Conservation (phyloP, 2,888 invertebrate genomes). For the Xestia sexstrigata region DNA sequence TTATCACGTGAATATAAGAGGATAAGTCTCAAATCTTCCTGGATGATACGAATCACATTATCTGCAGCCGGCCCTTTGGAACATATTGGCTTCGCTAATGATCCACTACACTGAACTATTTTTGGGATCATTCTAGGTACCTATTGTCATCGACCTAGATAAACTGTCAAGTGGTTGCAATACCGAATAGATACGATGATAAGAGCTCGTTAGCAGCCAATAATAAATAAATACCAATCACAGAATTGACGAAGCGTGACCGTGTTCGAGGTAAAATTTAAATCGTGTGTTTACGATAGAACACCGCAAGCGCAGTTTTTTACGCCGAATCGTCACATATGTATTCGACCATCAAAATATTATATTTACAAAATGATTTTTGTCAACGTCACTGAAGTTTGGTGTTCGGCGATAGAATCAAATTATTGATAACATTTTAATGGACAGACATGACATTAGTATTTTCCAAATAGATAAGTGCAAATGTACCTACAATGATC, state of each 20-base stretch:
- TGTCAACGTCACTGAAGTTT: constrained; percentile 17
- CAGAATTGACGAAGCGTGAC: constrained; percentile 15
- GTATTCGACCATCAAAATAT: constrained; percentile 23
- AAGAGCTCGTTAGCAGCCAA: constrained; percentile 11
- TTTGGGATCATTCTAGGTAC: background rate
- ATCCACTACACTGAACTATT: constrained; percentile 12
- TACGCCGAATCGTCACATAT: constrained; percentile 10
- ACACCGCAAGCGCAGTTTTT: constrained; percentile 30
- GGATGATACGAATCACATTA: constrained; percentile 20
- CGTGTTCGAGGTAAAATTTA: constrained; percentile 3
- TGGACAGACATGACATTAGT: constrained; percentile 16
- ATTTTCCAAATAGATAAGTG: constrained; percentile 39
- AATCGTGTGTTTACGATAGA: constrained; percentile 1
- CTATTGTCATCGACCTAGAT: constrained; percentile 19
- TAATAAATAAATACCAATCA: constrained; percentile 9
- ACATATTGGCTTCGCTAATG: constrained; percentile 5
- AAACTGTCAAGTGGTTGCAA: constrained; percentile 20
- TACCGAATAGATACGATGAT: background rate
- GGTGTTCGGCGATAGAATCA: constrained; percentile 23
- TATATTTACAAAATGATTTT: constrained; percentile 8
- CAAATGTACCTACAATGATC: constrained; percentile 1
- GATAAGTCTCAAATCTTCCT: constrained; percentile 13
- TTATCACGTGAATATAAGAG: constrained; percentile 7
- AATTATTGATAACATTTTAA: constrained; percentile 30
- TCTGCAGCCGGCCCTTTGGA: constrained; percentile 6